phyloP scores from a whole-genome alignment of 2,888 invertebrate genomes.

The Arrhopalites spinosus region DNA sequence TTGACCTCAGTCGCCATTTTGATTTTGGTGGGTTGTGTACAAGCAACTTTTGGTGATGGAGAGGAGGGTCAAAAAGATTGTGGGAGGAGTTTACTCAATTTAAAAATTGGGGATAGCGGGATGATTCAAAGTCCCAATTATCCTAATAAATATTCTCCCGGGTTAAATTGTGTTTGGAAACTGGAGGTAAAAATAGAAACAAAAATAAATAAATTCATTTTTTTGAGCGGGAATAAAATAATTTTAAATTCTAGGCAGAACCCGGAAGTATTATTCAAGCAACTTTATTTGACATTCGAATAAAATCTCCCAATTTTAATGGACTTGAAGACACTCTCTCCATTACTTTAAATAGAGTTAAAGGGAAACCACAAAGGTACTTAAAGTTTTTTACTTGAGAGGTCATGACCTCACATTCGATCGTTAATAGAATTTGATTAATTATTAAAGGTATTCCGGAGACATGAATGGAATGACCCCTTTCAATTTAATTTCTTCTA shows the following conservation, averaged over 20 bases:
- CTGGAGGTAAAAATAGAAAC: neutral
- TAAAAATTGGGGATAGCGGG: neutral
- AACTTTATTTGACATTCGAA: slow-evolving; percentile 7
- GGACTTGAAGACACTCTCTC: neutral
- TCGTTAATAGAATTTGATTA: no score
- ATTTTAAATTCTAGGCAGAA: neutral
- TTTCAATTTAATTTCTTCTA: slow-evolving; percentile 8
- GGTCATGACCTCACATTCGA: no score
- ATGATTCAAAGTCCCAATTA: slow-evolving; percentile 9
- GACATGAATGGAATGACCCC: slow-evolving; percentile 14
- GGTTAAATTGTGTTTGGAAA: neutral
- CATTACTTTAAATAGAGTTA: neutral
- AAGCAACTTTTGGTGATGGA: no score
- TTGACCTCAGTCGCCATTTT: no score
- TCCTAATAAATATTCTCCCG: neutral
- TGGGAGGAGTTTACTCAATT: neutral
- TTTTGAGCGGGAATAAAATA: neutral
- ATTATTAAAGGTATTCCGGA: slow-evolving; percentile 12
- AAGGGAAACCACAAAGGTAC: slow-evolving; percentile 7
- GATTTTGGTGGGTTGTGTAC: no score
- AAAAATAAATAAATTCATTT: neutral
- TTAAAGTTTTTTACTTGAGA: neutral
- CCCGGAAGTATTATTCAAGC: neutral
- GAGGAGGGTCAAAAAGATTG: neutral
- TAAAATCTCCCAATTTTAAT: neutral